phyloP scores from a whole-genome alignment of 2,888 invertebrate genomes.

The Lissocephala sabroskyi region DNA sequence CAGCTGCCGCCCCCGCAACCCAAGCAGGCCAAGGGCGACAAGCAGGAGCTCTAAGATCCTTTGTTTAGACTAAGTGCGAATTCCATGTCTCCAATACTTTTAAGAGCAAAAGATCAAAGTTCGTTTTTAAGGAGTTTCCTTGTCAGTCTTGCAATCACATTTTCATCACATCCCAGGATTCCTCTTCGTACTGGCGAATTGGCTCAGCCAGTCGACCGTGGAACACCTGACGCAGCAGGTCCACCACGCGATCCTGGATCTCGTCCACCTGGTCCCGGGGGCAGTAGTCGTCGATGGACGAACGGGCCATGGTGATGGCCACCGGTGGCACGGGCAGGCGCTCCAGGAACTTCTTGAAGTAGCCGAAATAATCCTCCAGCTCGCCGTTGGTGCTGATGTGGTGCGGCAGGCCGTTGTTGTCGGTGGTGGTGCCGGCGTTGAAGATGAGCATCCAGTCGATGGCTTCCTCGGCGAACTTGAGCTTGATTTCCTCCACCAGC shows the following conservation, averaged over 20 bases:
- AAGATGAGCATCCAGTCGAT: conserved; percentile 87
- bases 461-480: conserved; percentile 76
- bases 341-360: conserved; percentile 76
- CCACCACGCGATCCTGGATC: conserved; percentile 81
- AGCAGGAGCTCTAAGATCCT: conserved; percentile 33
- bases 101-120: no score
- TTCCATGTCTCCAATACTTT: no score
- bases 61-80: no score
- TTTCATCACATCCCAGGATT: conserved; percentile 71
- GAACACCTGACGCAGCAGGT: conserved; percentile 74
- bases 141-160: no score
- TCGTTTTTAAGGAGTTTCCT: no score
- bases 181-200: conserved; percentile 68
- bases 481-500: conserved; percentile 74
- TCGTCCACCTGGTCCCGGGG: conserved; percentile 86
- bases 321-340: conserved; percentile 77
- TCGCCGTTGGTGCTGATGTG: conserved; percentile 83
- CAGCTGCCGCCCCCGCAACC: conserved; percentile 19
- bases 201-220: conserved; percentile 64
- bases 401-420: conserved; percentile 87
- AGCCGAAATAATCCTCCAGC: conserved; percentile 77
- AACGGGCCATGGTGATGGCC: conserved; percentile 85
- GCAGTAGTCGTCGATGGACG: conserved; percentile 91
- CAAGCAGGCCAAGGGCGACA: conserved; percentile 24
- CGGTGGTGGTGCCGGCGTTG: conserved; percentile 91